Percentiles rank a stretch among this genome's conserved stretches.
Evolutionary conservation across 2,113 vertebrate species (phyloP).

Genomic region (Castor canadensis): DNA sequence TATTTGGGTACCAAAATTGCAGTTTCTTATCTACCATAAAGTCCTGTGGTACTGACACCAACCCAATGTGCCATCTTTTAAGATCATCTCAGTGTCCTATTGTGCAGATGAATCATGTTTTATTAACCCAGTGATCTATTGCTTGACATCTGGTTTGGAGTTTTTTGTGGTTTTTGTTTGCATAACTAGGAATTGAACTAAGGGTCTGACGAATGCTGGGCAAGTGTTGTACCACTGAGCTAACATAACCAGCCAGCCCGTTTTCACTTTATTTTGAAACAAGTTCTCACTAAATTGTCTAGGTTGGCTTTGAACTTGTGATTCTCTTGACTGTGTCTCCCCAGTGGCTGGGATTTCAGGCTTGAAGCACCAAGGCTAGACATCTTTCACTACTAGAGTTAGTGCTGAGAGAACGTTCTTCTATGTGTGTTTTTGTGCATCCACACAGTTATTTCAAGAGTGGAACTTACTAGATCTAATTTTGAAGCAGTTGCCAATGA

Average conservation of each 20-base stretch:
- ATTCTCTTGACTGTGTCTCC: no score
- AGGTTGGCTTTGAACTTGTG: no score
- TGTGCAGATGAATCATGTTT: not conserved
- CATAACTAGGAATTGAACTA: no score
- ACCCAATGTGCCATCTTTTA: not conserved
- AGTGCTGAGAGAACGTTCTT: not conserved
- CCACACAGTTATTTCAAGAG: not conserved
- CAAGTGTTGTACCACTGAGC: no score
- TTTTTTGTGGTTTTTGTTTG: no score
- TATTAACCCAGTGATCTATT: not conserved
- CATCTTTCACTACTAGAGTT: not conserved
- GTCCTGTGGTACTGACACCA: not conserved
- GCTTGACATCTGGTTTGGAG: not conserved
- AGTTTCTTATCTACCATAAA: not conserved
- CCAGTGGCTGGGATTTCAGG: no score
- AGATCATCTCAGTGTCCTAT: not conserved
- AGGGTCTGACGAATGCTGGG: no score
- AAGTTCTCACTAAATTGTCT: no score
- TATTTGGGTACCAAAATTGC: not conserved
- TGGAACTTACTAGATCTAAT: not conserved
- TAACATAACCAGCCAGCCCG: no score
- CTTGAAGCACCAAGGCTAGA: no score
- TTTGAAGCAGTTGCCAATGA: not conserved
- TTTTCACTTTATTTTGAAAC: no score
- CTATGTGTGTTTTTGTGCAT: not conserved